phyloP scores from a whole-genome alignment of 2,888 invertebrate genomes.

The Epinotia bilunana region DNA sequence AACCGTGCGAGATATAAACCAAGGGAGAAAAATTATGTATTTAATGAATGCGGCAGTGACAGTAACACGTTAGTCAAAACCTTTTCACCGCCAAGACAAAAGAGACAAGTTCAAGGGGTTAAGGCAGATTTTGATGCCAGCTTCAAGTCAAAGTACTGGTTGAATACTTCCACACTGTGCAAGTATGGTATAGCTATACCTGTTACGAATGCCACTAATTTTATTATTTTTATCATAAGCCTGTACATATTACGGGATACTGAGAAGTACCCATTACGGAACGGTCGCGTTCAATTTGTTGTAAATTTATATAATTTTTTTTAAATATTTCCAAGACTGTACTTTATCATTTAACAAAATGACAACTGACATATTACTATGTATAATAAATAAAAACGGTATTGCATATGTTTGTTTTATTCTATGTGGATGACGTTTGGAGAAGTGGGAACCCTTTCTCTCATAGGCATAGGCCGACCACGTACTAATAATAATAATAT shows the following conservation, averaged over 20 bases:
- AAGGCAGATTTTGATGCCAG: neutral
- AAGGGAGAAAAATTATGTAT: too few relatives aligned
- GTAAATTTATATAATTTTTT: constrained; percentile 75
- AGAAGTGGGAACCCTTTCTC: too few relatives aligned
- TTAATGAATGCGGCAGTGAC: too few relatives aligned
- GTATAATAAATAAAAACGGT: constrained; percentile 81
- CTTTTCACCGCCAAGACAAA: too few relatives aligned
- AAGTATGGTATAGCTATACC: constrained; percentile 21
- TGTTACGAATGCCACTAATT: constrained; percentile 52
- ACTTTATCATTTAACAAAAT: constrained; percentile 77
- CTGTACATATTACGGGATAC: constrained; percentile 56
- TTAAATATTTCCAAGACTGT: constrained; percentile 82
- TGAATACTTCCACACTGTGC: constrained; percentile 10
- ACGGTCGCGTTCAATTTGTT: constrained; percentile 63
- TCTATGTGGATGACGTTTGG: constrained; percentile 45
- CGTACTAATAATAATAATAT: too few relatives aligned
- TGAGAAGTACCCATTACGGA: constrained; percentile 52
- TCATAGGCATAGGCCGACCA: too few relatives aligned
- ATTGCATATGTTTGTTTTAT: constrained; percentile 72
- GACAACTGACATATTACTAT: constrained; percentile 79
- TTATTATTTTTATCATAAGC: constrained; percentile 55
- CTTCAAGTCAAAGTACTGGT: constrained; percentile 9
- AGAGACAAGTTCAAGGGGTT: too few relatives aligned
- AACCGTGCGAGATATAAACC: too few relatives aligned
- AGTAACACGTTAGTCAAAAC: too few relatives aligned